Conservation (phyloP, 2,797 vertebrate species). For the Pelochelys cantorii region DNA sequence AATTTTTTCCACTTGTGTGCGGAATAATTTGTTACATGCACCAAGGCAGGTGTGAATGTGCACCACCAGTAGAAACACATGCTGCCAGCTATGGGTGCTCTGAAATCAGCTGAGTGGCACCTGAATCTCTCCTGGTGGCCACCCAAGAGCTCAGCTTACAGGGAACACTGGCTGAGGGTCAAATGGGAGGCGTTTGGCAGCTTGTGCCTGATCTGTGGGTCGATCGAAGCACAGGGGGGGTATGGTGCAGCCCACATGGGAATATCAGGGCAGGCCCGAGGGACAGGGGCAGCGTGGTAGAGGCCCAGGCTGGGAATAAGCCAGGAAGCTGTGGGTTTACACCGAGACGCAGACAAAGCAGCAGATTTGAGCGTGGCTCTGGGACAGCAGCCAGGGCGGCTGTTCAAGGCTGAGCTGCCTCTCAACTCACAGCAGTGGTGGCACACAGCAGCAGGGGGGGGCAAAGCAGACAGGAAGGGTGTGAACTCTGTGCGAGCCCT, state of each 20-base stretch:
- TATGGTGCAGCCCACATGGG: background rate
- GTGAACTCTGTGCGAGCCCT: background rate
- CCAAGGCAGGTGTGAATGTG: too few relatives aligned
- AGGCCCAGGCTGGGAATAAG: background rate
- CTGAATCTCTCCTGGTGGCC: too few relatives aligned
- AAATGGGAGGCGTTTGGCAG: background rate
- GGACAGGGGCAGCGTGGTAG: background rate
- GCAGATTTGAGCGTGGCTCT: background rate
- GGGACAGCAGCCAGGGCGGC: background rate
- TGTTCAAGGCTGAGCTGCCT: background rate
- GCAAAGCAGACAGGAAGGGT: background rate
- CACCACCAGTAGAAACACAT: too few relatives aligned
- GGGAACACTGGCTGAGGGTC: too few relatives aligned
- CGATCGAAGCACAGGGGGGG: background rate
- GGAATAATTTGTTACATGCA: too few relatives aligned
- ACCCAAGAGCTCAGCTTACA: too few relatives aligned
- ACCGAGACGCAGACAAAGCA: background rate
- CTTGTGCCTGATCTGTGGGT: background rate
- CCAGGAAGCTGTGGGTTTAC: background rate
- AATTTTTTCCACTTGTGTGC: too few relatives aligned
- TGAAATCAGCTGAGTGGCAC: too few relatives aligned
- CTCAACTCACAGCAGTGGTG: rapidly evolving
- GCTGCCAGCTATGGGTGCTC: too few relatives aligned
- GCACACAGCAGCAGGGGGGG: too few relatives aligned
- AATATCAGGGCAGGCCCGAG: background rate